A percentile compares a stretch with the other conserved stretches of the same genome.
These are phyloP conservation scores for Pristionchus fissidentatus DNA, from an alignment of 2,888 invertebrate genomes.

Conservation along the genomic window DNA sequence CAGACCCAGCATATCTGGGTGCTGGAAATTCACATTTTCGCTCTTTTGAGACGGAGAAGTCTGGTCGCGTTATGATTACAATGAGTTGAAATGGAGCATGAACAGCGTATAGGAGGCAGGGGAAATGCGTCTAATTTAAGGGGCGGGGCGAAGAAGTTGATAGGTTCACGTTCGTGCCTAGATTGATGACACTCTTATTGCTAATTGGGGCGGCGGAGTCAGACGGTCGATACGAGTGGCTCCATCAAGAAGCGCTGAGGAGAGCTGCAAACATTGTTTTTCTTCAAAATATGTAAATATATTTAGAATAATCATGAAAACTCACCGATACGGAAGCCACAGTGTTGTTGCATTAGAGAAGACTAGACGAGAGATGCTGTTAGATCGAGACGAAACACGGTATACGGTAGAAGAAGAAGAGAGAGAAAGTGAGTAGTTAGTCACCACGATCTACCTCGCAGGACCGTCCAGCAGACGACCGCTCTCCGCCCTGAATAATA, in stretches of 20 bases:
- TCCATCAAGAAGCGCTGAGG: conserved; percentile 46
- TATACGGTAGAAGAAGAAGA: conserved; percentile 11
- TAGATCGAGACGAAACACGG: conserved; percentile 33
- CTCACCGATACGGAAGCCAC: conserved; percentile 27
- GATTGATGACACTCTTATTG: conserved; percentile 12
- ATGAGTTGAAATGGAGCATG: neutral
- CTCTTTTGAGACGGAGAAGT: no score
- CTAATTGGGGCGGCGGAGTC: neutral
- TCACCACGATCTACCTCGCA: conserved; percentile 48
- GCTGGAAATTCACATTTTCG: no score
- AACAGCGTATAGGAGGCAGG: conserved; percentile 15
- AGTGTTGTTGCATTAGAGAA: conserved; percentile 27
- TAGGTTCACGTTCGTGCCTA: neutral
- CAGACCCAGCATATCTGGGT: no score
- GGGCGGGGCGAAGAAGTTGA: neutral
- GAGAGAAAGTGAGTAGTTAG: neutral
- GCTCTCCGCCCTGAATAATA: conserved; percentile 49
- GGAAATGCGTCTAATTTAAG: neutral
- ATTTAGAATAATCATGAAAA: neutral
- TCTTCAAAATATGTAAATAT: no score
- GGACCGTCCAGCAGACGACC: conserved; percentile 52
- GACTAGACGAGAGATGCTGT: conserved; percentile 33
- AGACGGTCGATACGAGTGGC: conserved; percentile 46
- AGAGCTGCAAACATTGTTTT: conserved; percentile 28
- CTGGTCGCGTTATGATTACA: conserved; percentile 26